Conservation (phyloP, 2,797 vertebrate species). For the Crocidura indochinensis region DNA sequence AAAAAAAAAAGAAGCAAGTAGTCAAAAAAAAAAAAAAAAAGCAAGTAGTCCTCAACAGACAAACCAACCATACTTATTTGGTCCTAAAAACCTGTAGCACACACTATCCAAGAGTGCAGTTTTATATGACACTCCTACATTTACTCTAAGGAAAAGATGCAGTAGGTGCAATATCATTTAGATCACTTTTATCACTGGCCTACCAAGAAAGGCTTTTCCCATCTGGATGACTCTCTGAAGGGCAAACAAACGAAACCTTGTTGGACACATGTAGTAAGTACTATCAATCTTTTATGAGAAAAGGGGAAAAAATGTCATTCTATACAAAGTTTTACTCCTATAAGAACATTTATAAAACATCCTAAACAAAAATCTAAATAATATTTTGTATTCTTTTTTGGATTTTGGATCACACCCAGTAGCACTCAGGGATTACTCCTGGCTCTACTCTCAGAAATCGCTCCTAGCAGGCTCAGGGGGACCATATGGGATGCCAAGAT, state of each 20-base stretch:
- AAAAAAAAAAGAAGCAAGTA: too few species aligned
- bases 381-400: conserved; percentile 58
- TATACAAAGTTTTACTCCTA: conserved; percentile 7
- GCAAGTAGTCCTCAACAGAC: conserved; percentile 28
- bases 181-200: conserved; percentile 27
- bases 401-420: too few species aligned
- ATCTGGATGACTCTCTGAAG: neutral
- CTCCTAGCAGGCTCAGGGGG: too few species aligned
- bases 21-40: too few species aligned
- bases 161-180: neutral
- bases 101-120: neutral
- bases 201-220: conserved; percentile 41
- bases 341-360: conserved; percentile 62
- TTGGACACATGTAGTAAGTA: conserved; percentile 18
- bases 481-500: too few species aligned
- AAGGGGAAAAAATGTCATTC: neutral
- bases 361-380: conserved; percentile 60
- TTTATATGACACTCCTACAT: conserved; percentile 12
- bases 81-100: conserved; percentile 55
- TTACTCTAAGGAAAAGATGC: conserved; percentile 38
- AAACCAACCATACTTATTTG: neutral
- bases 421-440: too few species aligned
- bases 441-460: too few species aligned
- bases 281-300: conserved; percentile 35
- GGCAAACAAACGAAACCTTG: conserved; percentile 53